phyloP scores from a whole-genome alignment of 2,888 invertebrate species.

The Troides oblongomaculatus region DNA sequence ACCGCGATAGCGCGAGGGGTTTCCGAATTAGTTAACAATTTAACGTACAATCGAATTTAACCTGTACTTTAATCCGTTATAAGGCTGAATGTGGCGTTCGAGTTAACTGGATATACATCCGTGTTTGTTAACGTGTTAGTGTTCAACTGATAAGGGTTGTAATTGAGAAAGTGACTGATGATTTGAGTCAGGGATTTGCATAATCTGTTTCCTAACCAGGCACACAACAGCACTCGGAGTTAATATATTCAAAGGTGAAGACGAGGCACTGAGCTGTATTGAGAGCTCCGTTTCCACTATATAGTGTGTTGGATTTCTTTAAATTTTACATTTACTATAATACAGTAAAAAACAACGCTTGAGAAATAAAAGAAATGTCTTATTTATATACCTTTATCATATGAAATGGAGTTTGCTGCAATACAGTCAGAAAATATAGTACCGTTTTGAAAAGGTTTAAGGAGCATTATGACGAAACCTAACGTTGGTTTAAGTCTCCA shows the following conservation, averaged over 20 bases:
- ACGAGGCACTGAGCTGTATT: constrained; percentile 24
- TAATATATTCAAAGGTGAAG: constrained; percentile 29
- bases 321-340: too few relatives aligned
- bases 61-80: constrained; percentile 27
- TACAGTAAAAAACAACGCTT: too few relatives aligned
- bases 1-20: constrained; percentile 38
- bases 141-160: constrained; percentile 54
- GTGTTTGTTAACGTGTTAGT: constrained; percentile 44
- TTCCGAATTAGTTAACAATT: constrained; percentile 25
- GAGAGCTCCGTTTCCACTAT: constrained; percentile 6
- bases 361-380: too few relatives aligned
- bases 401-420: too few relatives aligned
- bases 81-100: constrained; percentile 20
- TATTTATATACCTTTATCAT: too few relatives aligned
- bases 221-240: constrained; percentile 27
- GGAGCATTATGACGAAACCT: too few relatives aligned
- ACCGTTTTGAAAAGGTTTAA: too few relatives aligned
- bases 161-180: constrained; percentile 65
- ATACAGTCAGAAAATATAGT: too few relatives aligned
- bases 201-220: constrained; percentile 42
- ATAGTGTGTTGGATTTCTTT: constrained; percentile 2
- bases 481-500: too few relatives aligned
- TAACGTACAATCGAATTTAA: constrained; percentile 30
- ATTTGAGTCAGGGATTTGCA: constrained; percentile 53
- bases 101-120: constrained; percentile 31